A percentile compares a stretch with the other conserved stretches of the same genome.
Conservation (phyloP, 2,888 invertebrate species). For the Anaspis maculata region DNA sequence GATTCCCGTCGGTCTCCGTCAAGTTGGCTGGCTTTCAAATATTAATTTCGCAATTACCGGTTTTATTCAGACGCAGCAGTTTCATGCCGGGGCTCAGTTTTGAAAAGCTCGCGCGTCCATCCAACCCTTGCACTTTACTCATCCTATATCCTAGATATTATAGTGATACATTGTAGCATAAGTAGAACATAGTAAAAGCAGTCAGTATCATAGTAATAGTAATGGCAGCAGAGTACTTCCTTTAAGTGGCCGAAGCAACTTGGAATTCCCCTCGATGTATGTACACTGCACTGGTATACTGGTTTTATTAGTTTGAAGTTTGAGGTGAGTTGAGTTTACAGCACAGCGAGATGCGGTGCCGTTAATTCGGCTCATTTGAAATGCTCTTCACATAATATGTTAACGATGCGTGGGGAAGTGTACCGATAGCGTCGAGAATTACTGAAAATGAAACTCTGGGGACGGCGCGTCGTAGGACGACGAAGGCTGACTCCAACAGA, state of each 20-base stretch:
- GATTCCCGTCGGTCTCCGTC: slow-evolving; percentile 15
- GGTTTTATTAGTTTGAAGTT: no score
- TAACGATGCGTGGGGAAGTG: slow-evolving; percentile 30
- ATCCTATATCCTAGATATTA: no score
- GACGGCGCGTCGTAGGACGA: slow-evolving; percentile 15
- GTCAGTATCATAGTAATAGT: no score
- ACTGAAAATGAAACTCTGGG: slow-evolving; percentile 23
- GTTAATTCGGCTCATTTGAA: slow-evolving; percentile 29
- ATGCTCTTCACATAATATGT: slow-evolving; percentile 32
- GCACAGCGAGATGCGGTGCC: no score
- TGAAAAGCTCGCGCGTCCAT: no score
- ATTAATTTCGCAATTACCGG: slow-evolving; percentile 45
- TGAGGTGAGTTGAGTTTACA: no score
- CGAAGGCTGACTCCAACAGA: slow-evolving; percentile 21
- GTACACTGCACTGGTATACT: slow-evolving; percentile 5
- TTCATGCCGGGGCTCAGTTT: no score
- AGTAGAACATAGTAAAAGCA: no score
- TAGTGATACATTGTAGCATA: no score
- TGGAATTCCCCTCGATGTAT: slow-evolving; percentile 3
- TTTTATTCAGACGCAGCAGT: slow-evolving; percentile 30
- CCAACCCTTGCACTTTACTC: no score
- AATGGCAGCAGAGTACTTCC: no score
- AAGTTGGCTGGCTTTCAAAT: slow-evolving; percentile 38
- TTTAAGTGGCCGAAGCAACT: slow-evolving; percentile 9
- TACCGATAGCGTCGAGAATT: slow-evolving; percentile 25